Conservation (phyloP, 1,140 invertebrate species). For the Ericerus pela region DNA sequence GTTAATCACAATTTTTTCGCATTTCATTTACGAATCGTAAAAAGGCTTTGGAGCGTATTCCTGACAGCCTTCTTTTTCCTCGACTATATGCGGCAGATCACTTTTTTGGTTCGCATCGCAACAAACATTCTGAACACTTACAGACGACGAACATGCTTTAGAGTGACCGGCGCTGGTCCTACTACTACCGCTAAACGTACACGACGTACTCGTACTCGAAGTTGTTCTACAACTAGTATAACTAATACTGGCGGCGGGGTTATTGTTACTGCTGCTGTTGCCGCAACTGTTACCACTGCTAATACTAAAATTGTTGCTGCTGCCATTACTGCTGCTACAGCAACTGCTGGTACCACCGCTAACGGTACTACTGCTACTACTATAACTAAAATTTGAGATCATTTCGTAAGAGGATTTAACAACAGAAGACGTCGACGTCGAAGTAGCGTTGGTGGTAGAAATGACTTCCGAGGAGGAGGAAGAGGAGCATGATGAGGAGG, state of each 20-base stretch:
- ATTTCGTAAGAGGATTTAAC: too few relatives aligned
- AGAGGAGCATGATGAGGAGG: neutral
- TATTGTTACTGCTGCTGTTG: neutral
- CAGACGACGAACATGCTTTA: too few relatives aligned
- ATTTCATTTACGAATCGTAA: too few relatives aligned
- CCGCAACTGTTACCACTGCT: too few relatives aligned
- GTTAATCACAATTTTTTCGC: too few relatives aligned
- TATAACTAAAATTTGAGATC: too few relatives aligned
- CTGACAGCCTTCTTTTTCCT: constrained; percentile 8
- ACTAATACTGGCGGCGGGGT: neutral
- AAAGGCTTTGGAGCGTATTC: neutral
- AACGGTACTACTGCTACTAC: too few relatives aligned
- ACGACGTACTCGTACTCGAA: neutral
- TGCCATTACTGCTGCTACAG: too few relatives aligned
- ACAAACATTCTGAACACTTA: neutral
- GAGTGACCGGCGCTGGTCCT: too few relatives aligned
- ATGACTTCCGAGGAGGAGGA: neutral
- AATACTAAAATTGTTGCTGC: too few relatives aligned
- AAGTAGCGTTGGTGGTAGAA: neutral
- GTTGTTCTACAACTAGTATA: neutral
- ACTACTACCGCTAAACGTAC: neutral
- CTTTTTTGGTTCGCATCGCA: neutral
- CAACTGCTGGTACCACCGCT: too few relatives aligned
- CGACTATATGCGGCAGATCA: neutral
- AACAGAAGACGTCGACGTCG: neutral